phyloP scores from a whole-genome alignment of 2,797 vertebrate species.

The Pyrrhura leucotis region DNA sequence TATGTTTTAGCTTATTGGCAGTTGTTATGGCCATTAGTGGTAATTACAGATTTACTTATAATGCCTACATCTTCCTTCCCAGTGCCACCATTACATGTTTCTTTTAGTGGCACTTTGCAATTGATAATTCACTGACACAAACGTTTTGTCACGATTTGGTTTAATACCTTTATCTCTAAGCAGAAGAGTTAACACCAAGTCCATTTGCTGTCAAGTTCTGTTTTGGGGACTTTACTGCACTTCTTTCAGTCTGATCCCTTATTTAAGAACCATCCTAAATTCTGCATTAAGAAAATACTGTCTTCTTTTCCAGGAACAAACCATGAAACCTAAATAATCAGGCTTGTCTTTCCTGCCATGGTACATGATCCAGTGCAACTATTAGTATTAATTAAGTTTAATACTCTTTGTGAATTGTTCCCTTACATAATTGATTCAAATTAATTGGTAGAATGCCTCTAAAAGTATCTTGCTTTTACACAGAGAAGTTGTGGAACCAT shows the following conservation, averaged over 20 bases:
- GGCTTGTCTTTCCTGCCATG: not conserved
- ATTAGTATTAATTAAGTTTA: not conserved
- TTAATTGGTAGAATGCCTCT: not conserved
- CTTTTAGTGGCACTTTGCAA: not conserved
- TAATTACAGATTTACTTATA: not conserved
- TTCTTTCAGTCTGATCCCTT: not conserved
- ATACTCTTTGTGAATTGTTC: not conserved
- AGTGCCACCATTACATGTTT: not conserved
- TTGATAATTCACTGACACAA: not conserved
- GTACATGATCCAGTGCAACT: not conserved
- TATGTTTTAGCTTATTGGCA: not conserved
- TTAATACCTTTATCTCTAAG: not conserved
- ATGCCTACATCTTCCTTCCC: not conserved
- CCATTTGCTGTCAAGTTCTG: not conserved
- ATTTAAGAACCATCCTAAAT: not conserved
- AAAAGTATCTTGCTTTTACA: not conserved
- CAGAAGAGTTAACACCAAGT: not conserved
- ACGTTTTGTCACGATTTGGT: rapidly evolving
- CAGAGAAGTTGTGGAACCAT: not conserved
- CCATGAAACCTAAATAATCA: not conserved
- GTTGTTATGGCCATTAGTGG: not conserved
- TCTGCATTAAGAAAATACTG: not conserved
- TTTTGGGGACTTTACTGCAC: too few relatives aligned
- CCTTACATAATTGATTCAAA: not conserved
- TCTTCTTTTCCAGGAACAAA: not conserved